Evolutionary conservation across 53 echinoderm and acorn worm genomes (phyloP).

Genomic region (Henricia sp.): DNA sequence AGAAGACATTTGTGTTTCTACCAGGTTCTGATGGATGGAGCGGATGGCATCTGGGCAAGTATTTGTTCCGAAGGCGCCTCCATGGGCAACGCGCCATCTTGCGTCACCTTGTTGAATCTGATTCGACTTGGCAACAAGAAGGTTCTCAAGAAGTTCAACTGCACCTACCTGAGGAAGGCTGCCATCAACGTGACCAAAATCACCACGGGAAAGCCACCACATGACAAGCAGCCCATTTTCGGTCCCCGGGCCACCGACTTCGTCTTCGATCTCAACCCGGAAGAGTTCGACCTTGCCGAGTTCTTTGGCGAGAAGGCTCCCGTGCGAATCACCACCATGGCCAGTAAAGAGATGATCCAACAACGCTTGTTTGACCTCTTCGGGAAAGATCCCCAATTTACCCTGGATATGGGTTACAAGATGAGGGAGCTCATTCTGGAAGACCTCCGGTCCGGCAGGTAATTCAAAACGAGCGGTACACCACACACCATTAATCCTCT

Average conservation of each 20-base stretch:
- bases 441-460: conserved; percentile 45
- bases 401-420: not conserved
- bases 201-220: conserved; percentile 40
- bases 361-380: conserved; percentile 26
- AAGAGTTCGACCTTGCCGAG: conserved; percentile 47
- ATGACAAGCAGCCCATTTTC: conserved; percentile 62
- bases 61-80: conserved; percentile 55
- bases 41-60: conserved; percentile 67
- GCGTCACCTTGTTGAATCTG: conserved; percentile 53
- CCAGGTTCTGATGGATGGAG: conserved; percentile 48
- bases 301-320: conserved; percentile 62
- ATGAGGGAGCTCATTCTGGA: conserved; percentile 65
- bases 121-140: conserved; percentile 62
- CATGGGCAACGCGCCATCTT: conserved; percentile 62
- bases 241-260: conserved; percentile 64
- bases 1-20: too few species aligned
- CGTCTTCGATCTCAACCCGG: conserved; percentile 52
- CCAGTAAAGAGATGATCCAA: conserved; percentile 45
- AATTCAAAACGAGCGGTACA: not conserved
- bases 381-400: conserved; percentile 49
- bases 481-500: too few species aligned
- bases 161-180: conserved; percentile 57
- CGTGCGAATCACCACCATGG: conserved; percentile 66
- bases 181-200: conserved; percentile 64
- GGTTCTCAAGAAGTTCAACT: conserved; percentile 61